Percentiles rank a stretch among this genome's conserved stretches.
Evolutionary conservation across 2,888 invertebrate species (phyloP).

Genomic region (Oscheius sp.): DNA sequence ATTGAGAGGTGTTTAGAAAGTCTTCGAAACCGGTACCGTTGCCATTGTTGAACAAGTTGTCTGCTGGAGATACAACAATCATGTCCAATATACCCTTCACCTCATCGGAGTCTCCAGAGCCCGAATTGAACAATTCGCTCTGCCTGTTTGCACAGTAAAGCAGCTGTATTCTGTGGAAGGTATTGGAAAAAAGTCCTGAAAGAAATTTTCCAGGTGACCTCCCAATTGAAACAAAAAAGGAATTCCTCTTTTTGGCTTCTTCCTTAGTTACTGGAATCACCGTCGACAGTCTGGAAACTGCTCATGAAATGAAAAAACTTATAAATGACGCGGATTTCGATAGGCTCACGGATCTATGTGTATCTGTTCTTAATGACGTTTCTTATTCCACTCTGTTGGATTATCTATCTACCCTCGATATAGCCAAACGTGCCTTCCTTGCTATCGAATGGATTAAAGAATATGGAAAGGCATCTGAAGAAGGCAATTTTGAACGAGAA

Average conservation of each 20-base stretch:
- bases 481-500: not conserved
- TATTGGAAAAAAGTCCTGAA: too few species aligned
- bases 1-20: constrained; percentile 44
- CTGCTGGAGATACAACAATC: constrained; percentile 53
- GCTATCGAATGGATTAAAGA: constrained; percentile 48
- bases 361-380: constrained; percentile 27
- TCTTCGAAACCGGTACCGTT: constrained; percentile 50
- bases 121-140: constrained; percentile 41
- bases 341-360: constrained; percentile 40
- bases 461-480: constrained; percentile 5
- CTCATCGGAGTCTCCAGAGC: constrained; percentile 43
- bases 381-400: constrained; percentile 46
- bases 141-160: constrained; percentile 38
- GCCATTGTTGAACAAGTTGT: constrained; percentile 57
- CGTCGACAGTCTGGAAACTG: constrained; percentile 19
- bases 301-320: constrained; percentile 27
- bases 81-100: constrained; percentile 59
- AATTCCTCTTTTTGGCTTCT: constrained; percentile 5
- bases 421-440: constrained; percentile 45
- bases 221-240: not conserved
- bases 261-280: constrained; percentile 1
- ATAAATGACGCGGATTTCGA: constrained; percentile 41
- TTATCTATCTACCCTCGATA: constrained; percentile 46
- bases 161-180: constrained; percentile 25
- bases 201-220: constrained; percentile 11